Evolutionary conservation across 2,113 vertebrate genomes (phyloP).

Genomic region (Dolichotis patagonum): DNA sequence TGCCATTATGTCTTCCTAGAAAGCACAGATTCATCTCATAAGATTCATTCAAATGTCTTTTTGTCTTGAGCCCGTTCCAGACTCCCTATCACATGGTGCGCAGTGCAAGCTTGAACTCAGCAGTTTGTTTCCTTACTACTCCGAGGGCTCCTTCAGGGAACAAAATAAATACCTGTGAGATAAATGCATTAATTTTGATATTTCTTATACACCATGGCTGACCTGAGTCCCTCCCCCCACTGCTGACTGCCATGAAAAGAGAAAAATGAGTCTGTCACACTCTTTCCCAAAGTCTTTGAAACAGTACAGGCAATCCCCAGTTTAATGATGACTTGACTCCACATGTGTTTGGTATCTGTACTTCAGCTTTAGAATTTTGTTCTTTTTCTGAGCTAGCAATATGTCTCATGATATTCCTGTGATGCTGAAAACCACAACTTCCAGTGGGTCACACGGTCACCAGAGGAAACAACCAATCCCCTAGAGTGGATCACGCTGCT

Average conservation of each 20-base stretch:
- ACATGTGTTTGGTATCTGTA: background rate
- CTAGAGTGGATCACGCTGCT: background rate
- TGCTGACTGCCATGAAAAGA: background rate
- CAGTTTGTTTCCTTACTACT: background rate
- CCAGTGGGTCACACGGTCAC: background rate
- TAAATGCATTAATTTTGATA: constrained; percentile 4
- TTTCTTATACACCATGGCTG: background rate
- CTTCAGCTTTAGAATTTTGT: background rate
- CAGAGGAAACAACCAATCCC: background rate
- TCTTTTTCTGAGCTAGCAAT: background rate
- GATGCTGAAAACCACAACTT: background rate
- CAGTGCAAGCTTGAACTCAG: constrained; percentile 2
- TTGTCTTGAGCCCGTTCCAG: constrained; percentile 44
- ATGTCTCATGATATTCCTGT: background rate
- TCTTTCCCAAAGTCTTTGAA: background rate
- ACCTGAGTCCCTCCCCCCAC: background rate
- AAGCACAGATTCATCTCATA: constrained; percentile 37
- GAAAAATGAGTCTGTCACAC: background rate
- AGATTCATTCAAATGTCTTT: constrained; percentile 36
- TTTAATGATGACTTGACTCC: background rate
- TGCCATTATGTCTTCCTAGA: constrained; percentile 36
- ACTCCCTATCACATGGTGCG: background rate
- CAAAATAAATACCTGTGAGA: background rate
- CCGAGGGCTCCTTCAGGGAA: constrained; percentile 39
- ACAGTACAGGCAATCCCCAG: background rate